Conservation (phyloP, 2,888 invertebrate genomes). For the Mesorhabditis belari region DNA sequence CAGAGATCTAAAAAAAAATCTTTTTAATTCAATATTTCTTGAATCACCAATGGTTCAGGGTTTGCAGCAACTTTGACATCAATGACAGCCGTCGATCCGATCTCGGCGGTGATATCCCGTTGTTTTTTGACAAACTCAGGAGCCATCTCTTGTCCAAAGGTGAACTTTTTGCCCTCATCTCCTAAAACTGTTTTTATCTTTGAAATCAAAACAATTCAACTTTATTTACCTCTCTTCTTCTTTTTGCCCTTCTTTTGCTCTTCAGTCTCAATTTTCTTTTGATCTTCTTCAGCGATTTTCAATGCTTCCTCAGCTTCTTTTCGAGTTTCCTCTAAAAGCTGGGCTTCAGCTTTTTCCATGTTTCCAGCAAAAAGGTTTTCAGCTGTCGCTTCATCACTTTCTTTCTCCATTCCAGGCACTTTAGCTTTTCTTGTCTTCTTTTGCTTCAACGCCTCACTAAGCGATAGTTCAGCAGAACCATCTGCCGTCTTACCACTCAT, state of each 20-base stretch:
- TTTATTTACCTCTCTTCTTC: slow-evolving; percentile 1
- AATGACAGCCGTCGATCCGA: slow-evolving; percentile 61
- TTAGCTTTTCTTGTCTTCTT: too few species aligned
- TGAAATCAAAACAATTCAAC: slow-evolving; percentile 4
- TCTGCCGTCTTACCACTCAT: too few species aligned
- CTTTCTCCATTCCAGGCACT: slow-evolving; percentile 9
- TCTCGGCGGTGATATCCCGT: slow-evolving; percentile 44
- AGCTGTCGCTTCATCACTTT: slow-evolving; percentile 10
- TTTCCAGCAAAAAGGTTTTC: slow-evolving; percentile 13
- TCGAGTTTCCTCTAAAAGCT: too few species aligned
- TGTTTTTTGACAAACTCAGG: not conserved
- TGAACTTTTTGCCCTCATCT: slow-evolving; percentile 5
- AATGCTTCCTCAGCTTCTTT: too few species aligned
- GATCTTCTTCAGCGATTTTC: slow-evolving; percentile 9
- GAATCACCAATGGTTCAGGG: not conserved
- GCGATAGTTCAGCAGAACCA: too few species aligned
- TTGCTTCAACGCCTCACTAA: too few species aligned
- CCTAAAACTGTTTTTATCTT: slow-evolving; percentile 5
- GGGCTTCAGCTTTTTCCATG: slow-evolving; percentile 7
- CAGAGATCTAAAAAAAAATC: slow-evolving; percentile 3
- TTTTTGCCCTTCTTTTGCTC: slow-evolving; percentile 2
- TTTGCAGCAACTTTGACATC: slow-evolving; percentile 58
- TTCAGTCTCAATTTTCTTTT: slow-evolving; percentile 7
- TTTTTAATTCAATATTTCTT: not conserved
- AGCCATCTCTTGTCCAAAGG: not conserved